These are phyloP conservation scores for Epirrhoe tristata DNA, from an alignment of 2,888 invertebrate genomes.

Conservation along the genomic window DNA sequence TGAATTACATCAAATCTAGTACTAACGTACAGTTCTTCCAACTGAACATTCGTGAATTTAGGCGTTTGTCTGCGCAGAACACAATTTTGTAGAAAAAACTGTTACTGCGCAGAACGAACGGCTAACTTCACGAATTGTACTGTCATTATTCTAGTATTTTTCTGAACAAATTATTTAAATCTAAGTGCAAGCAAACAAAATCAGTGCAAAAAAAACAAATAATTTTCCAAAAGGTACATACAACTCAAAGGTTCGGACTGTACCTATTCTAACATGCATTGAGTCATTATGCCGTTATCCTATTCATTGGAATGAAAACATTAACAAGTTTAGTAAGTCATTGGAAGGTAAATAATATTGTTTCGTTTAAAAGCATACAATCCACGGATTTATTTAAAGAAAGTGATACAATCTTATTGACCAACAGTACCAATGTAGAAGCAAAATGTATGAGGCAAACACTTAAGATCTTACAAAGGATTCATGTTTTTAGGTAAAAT, in stretches of 20 bases:
- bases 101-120: no score
- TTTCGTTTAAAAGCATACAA: neutral
- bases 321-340: neutral
- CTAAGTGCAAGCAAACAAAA: constrained; percentile 36
- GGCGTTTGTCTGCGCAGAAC: no score
- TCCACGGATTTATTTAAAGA: no score
- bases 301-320: constrained; percentile 12
- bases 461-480: no score
- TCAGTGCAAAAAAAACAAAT: constrained; percentile 14
- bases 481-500: no score
- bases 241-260: neutral
- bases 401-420: no score
- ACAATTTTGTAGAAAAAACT: no score
- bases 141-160: constrained; percentile 5
- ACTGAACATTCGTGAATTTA: no score
- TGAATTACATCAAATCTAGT: neutral
- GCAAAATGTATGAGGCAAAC: no score
- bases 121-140: no score
- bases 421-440: no score
- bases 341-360: neutral
- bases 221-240: neutral
- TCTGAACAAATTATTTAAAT: constrained; percentile 27
- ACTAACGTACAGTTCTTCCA: neutral
- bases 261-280: constrained; percentile 1
- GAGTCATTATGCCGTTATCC: neutral